Base-by-base conservation (phyloP, 35 echinoderm and acorn worm species). In the Apostichopus parvimensis region DNA sequence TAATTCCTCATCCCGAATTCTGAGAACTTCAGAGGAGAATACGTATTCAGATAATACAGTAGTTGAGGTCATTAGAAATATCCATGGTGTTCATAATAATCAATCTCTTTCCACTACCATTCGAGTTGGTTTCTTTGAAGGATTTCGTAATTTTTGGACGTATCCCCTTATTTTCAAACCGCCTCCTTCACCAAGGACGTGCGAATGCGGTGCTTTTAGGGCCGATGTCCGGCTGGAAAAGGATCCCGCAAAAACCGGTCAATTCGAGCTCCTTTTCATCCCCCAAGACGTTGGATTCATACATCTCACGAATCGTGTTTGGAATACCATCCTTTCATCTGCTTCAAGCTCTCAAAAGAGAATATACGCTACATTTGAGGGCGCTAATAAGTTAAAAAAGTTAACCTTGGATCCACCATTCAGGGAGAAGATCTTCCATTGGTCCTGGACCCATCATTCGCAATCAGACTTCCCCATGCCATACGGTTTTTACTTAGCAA, bases 351-450 rank as follows among this genome's bases (percentile, higher is more conserved):
- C 6, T 71, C 86, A 88, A 56, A 88, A 52, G n/a, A 62, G 86
- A 52, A 54, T 88, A 64, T 88, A 88, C 57, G 86, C 86, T 8
- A 88, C 60, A 11, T 88, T 88, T 53, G 86, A 88, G 61, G 86
- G 86, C 1, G 86, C 86, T 12, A 52, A 13, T 53, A 88, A 88
- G 68, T 61, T 88, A 65, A 66, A 68, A 52, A 54, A 4, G 10
- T 20, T 73, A 5, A 28, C n/a, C 18, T 73, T 17, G 15, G 68
- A 72, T 71, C 68, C 52, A 18, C 86, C 59, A 21, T 54, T 64
- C 23, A 88, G 62, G 15, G 28, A 88, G 0, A 73, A 88, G 62
- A 53, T 17, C 0, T 88, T 88, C 45, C 86, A 88, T 62, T 88
- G 86, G 86, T 88, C 86, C 4, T 17, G n/a, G 20, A 88, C 86